These are phyloP conservation scores for Drosophila colorata DNA, from an alignment of 2,888 invertebrate species.

Conservation along the genomic window DNA sequence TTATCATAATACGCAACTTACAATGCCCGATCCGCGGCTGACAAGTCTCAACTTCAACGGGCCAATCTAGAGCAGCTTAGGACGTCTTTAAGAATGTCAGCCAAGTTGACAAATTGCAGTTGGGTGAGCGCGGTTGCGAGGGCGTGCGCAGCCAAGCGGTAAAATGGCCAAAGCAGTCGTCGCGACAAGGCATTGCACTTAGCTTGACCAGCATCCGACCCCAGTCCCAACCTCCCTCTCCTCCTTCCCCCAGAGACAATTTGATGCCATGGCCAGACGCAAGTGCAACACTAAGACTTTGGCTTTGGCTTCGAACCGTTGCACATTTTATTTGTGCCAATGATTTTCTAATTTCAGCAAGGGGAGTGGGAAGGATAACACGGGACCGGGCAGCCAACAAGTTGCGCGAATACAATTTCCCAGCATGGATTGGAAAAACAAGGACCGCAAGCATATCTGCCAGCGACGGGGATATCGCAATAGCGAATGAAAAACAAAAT, in stretches of 20 bases:
- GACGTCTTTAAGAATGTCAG: constrained; percentile 64
- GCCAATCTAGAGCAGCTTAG: constrained; percentile 57
- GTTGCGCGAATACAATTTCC: constrained; percentile 63
- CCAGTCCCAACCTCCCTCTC: not conserved
- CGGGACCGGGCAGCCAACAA: constrained; percentile 12
- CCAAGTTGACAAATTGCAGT: constrained; percentile 60
- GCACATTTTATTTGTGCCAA: constrained; percentile 73
- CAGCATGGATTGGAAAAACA: constrained; percentile 34
- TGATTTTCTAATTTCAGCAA: constrained; percentile 71
- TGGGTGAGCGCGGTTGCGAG: constrained; percentile 4
- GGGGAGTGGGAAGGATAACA: not conserved
- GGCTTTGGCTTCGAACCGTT: constrained; percentile 39
- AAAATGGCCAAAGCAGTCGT: constrained; percentile 59
- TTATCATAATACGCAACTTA: constrained; percentile 51
- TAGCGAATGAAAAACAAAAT: not conserved
- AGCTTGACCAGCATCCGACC: constrained; percentile 62
- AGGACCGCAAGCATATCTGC: constrained; percentile 34
- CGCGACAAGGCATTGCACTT: constrained; percentile 76
- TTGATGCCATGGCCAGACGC: constrained; percentile 43
- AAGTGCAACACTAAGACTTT: constrained; percentile 47
- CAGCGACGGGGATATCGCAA: constrained; percentile 19
- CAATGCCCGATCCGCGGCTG: constrained; percentile 27
- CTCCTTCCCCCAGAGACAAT: constrained; percentile 1
- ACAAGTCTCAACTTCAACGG: constrained; percentile 17
- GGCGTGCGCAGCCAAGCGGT: constrained; percentile 46